Evolutionary conservation across 2,888 invertebrate genomes (phyloP).

Genomic region (Eupithecia exiguata): DNA sequence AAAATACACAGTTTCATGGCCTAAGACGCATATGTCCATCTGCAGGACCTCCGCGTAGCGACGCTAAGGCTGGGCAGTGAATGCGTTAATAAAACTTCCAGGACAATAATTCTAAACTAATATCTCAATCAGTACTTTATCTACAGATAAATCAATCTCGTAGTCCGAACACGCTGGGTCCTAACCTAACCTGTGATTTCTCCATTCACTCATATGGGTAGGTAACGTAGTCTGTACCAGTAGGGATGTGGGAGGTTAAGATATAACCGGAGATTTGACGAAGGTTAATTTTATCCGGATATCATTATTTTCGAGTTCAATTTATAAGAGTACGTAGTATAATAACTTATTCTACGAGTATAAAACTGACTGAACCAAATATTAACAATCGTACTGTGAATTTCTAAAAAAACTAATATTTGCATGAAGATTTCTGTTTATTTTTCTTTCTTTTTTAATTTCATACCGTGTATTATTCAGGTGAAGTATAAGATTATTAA

Average conservation of each 20-base stretch:
- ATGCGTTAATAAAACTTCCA: neutral
- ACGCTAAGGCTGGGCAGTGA: neutral
- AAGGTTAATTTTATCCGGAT: neutral
- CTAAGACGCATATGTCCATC: neutral
- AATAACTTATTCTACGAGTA: too few species aligned
- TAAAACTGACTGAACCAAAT: too few species aligned
- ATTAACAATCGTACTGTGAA: too few species aligned
- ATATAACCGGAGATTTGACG: neutral
- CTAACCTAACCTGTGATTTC: slow-evolving; percentile 28
- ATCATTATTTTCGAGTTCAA: too few species aligned
- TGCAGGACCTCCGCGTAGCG: neutral
- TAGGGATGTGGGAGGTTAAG: neutral
- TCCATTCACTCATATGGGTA: slow-evolving; percentile 24
- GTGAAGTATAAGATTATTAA: too few species aligned
- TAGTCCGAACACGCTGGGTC: slow-evolving; percentile 15
- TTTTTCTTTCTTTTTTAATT: too few species aligned
- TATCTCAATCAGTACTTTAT: slow-evolving; percentile 29
- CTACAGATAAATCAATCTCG: slow-evolving; percentile 26
- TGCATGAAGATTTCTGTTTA: too few species aligned
- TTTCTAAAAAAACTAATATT: too few species aligned
- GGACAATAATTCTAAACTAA: slow-evolving; percentile 11
- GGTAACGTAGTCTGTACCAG: neutral
- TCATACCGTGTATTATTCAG: too few species aligned
- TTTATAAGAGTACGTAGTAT: too few species aligned
- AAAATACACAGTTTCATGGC: too few species aligned